A percentile compares a stretch with the other conserved stretches of the same genome.
Conservation (phyloP, 2,113 vertebrate genomes). For the Scomber japonicus region DNA sequence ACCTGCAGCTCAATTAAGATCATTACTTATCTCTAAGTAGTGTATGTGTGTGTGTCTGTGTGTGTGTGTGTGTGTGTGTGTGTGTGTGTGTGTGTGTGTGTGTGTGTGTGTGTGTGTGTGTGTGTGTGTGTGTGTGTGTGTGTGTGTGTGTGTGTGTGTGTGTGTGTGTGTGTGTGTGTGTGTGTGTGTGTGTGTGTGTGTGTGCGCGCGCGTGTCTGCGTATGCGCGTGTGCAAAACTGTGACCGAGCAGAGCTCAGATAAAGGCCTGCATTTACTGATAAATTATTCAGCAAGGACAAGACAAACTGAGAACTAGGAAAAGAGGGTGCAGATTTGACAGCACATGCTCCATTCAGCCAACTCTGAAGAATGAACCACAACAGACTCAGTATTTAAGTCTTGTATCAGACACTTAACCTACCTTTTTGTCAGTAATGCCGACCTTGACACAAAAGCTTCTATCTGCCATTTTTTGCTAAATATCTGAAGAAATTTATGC, state of each 20-base stretch:
- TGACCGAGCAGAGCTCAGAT: conserved; percentile 58
- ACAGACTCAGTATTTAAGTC: not conserved
- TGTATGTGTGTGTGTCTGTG: not conserved
- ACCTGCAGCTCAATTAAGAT: conserved; percentile 37
- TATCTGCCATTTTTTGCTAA: not conserved
- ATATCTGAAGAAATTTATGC: not conserved
- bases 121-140: not conserved
- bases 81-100: not conserved
- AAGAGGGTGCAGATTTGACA: conserved; percentile 40
- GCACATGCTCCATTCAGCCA: conserved; percentile 41
- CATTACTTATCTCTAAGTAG: conserved; percentile 28
- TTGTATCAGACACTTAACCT: not conserved
- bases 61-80: not conserved
- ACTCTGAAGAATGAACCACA: too few species aligned
- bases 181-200: not conserved
- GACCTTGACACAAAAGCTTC: not conserved
- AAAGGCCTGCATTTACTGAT: conserved; percentile 61
- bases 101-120: not conserved
- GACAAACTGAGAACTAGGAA: conserved; percentile 54
- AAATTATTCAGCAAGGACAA: conserved; percentile 81
- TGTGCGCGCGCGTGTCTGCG: too few species aligned
- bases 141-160: not conserved
- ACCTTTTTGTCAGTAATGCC: not conserved
- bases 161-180: not conserved
- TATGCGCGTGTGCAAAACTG: conserved; percentile 42